Evolutionary conservation across 2,113 vertebrate species (phyloP).

Genomic region (Muscicapa adusta): DNA sequence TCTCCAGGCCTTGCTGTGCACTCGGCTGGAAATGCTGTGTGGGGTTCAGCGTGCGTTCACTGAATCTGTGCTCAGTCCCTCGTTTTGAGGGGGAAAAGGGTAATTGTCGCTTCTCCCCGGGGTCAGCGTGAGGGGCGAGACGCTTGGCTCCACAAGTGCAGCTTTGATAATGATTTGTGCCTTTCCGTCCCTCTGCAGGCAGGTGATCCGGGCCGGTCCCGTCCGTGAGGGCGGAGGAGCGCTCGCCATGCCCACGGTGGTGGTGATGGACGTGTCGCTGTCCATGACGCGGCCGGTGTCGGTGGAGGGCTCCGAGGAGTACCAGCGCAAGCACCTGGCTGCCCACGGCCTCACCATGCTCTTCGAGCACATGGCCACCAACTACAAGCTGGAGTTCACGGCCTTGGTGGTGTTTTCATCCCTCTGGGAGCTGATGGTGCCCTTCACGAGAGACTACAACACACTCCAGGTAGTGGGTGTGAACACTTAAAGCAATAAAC

Average conservation of each 20-base stretch:
- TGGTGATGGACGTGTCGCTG: conserved; percentile 95
- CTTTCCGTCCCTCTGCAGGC: not conserved
- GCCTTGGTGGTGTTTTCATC: conserved; percentile 93
- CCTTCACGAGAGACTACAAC: conserved; percentile 97
- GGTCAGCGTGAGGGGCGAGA: not conserved
- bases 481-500: no score
- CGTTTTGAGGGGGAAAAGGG: not conserved
- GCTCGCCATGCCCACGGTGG: conserved; percentile 89
- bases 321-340: conserved; percentile 94
- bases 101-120: not conserved
- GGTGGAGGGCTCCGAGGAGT: conserved; percentile 88
- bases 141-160: rapidly evolving
- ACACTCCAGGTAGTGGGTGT: conserved; percentile 82
- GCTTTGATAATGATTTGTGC: rapidly evolving
- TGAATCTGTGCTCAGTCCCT: rapidly evolving
- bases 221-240: not conserved
- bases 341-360: conserved; percentile 95
- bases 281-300: conserved; percentile 97
- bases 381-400: conserved; percentile 96
- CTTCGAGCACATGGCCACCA: conserved; percentile 98
- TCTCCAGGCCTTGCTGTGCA: not conserved
- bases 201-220: not conserved
- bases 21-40: not conserved
- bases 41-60: rapidly evolving
- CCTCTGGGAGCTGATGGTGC: conserved; percentile 93